These are phyloP conservation scores for Pantelozetes paolii DNA, from an alignment of 2,888 invertebrate genomes.

Conservation along the genomic window DNA sequence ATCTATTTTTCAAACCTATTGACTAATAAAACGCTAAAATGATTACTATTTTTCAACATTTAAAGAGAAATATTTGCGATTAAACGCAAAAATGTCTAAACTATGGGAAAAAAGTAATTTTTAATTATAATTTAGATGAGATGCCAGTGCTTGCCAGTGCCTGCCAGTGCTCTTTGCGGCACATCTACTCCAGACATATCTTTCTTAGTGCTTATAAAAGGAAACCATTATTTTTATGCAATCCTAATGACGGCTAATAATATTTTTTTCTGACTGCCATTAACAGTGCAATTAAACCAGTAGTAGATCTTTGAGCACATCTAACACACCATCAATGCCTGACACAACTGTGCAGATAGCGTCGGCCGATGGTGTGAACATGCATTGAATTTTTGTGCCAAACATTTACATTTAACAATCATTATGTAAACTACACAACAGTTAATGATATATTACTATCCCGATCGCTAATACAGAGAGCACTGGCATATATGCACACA, in stretches of 20 bases:
- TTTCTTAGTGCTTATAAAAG: neutral
- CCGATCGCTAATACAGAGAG: neutral
- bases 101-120: conserved; percentile 1
- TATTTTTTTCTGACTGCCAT: conserved; percentile 12
- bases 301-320: neutral
- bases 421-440: conserved; percentile 28
- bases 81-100: neutral
- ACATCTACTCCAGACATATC: neutral
- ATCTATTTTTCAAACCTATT: too few relatives aligned
- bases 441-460: conserved; percentile 24
- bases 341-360: neutral
- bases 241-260: conserved; percentile 28
- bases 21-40: too few relatives aligned
- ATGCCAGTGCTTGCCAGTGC: neutral
- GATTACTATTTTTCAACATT: neutral
- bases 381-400: conserved; percentile 25
- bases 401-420: conserved; percentile 37
- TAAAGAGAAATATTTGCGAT: neutral
- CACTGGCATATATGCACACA: neutral
- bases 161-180: neutral
- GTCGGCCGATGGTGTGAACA: conserved; percentile 28
- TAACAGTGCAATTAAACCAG: conserved; percentile 33
- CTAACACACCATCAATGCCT: neutral
- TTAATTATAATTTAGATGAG: conserved; percentile 18
- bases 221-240: conserved; percentile 14